Evolutionary conservation across 2,888 invertebrate genomes (phyloP).

Genomic region (Macrophya annulata): DNA sequence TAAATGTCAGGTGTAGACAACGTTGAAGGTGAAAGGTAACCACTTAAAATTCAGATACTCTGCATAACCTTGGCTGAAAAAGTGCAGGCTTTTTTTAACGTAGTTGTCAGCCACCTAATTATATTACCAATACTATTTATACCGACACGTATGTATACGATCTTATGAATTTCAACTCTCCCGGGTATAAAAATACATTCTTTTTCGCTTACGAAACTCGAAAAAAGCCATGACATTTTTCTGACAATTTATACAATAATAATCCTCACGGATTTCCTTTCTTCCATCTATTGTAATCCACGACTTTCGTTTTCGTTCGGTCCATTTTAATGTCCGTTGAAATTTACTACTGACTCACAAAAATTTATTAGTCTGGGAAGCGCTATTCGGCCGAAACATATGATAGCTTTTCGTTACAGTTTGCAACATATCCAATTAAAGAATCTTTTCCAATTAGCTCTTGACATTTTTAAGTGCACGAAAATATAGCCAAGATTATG

Average conservation of each 20-base stretch:
- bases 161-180: neutral
- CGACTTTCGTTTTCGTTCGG: neutral
- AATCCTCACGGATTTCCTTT: neutral
- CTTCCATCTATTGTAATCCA: too few relatives aligned
- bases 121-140: conserved; percentile 15
- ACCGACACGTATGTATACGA: neutral
- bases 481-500: neutral
- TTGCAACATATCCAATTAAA: neutral
- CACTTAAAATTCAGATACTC: conserved; percentile 25
- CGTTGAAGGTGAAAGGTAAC: conserved; percentile 36
- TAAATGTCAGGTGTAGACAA: conserved; percentile 37
- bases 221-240: conserved; percentile 2
- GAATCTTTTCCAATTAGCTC: neutral
- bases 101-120: conserved; percentile 9
- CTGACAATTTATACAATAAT: neutral
- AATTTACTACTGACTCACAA: neutral
- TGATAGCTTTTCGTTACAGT: neutral
- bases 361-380: neutral
- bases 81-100: neutral
- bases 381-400: neutral
- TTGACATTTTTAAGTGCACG: neutral
- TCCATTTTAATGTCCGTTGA: too few relatives aligned
- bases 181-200: neutral
- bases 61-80: conserved; percentile 27
- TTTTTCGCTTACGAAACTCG: neutral